These are phyloP conservation scores for Apaloderma vittatum DNA, from an alignment of 2,113 vertebrate genomes.

Conservation along the genomic window DNA sequence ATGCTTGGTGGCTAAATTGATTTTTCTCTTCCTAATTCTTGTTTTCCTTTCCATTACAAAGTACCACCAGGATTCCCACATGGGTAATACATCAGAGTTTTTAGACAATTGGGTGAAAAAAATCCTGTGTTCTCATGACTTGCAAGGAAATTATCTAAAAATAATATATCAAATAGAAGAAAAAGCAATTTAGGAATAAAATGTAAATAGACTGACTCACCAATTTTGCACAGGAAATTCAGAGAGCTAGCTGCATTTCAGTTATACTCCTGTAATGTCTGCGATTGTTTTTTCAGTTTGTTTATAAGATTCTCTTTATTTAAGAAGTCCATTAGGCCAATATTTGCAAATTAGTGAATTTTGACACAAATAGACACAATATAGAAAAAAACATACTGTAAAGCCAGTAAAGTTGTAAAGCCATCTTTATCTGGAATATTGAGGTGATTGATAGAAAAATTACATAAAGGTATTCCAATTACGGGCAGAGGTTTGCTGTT, in stretches of 20 bases:
- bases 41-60: slow-evolving; percentile 57
- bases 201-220: not conserved
- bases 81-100: slow-evolving; percentile 38
- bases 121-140: not conserved
- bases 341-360: not conserved
- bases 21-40: slow-evolving; percentile 62
- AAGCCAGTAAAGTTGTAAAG: not conserved
- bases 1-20: slow-evolving; percentile 44
- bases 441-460: not conserved
- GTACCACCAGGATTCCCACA: slow-evolving; percentile 17
- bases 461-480: not conserved
- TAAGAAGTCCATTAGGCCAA: not conserved
- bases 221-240: not conserved
- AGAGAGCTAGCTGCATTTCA: not conserved
- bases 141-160: slow-evolving; percentile 20
- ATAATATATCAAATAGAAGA: not conserved
- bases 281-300: not conserved
- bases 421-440: not conserved
- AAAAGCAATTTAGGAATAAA: not conserved
- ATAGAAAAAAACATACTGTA: not conserved
- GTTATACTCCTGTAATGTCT: not conserved
- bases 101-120: slow-evolving; percentile 19
- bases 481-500: not conserved
- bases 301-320: not conserved
- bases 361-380: not conserved